These are phyloP conservation scores for Leuciscus waleckii DNA, from an alignment of 2,797 vertebrate genomes.

Conservation along the genomic window DNA sequence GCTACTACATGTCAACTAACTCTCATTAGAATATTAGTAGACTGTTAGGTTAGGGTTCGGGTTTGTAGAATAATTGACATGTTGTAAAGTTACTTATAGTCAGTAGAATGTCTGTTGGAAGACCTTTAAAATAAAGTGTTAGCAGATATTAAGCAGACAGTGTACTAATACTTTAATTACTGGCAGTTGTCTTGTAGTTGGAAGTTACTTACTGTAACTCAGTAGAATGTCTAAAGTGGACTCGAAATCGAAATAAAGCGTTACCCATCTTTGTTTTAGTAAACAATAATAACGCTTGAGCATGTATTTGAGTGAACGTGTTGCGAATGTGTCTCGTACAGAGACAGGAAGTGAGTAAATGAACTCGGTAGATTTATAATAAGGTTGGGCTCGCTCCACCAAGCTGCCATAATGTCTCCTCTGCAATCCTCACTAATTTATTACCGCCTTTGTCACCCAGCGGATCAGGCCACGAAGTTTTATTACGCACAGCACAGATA, in stretches of 20 bases:
- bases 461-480: constrained; percentile 50
- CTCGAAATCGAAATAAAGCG: neutral
- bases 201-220: neutral
- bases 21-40: neutral
- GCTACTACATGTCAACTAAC: too few species aligned
- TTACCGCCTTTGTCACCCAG: constrained; percentile 57
- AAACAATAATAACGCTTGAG: neutral
- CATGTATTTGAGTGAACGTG: neutral
- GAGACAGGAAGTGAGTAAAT: constrained; percentile 33
- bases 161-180: too few species aligned
- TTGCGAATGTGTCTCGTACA: neutral
- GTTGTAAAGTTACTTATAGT: neutral
- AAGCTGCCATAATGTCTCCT: constrained; percentile 32
- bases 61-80: neutral
- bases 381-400: constrained; percentile 9
- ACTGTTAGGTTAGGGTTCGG: neutral
- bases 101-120: neutral
- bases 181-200: neutral
- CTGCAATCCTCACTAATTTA: constrained; percentile 60
- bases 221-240: neutral
- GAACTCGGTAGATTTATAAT: constrained; percentile 51
- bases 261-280: neutral
- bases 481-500: constrained; percentile 55
- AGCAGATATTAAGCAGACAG: neutral
- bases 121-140: neutral